Evolutionary conservation across 2,888 invertebrate species (phyloP).

Genomic region (Drosophila neonasuta): DNA sequence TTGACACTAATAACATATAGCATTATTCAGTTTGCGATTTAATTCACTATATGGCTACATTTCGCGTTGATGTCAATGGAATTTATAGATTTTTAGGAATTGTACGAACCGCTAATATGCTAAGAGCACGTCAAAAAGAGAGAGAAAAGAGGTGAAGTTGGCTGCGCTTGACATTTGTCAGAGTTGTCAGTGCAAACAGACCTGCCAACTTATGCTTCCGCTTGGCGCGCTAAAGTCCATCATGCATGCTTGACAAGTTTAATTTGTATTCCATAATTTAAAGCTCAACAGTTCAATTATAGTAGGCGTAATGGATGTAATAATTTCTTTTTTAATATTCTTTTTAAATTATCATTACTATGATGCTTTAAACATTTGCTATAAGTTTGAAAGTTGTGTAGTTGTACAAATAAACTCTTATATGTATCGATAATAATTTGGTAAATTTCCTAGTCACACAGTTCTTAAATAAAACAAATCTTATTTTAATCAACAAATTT

Average conservation of each 20-base stretch:
- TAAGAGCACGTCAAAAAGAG: constrained; percentile 81
- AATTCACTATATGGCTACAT: constrained; percentile 28
- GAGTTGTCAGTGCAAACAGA: constrained; percentile 35
- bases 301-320: too few species aligned
- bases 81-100: constrained; percentile 69
- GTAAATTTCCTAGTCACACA: too few species aligned
- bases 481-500: too few species aligned
- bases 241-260: constrained; percentile 26
- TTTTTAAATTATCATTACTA: too few species aligned
- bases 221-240: constrained; percentile 1
- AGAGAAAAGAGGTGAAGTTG: constrained; percentile 75
- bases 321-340: too few species aligned
- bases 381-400: too few species aligned
- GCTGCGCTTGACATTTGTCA: constrained; percentile 50
- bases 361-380: too few species aligned
- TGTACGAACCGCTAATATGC: constrained; percentile 78
- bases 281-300: too few species aligned
- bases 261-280: too few species aligned
- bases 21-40: constrained; percentile 22
- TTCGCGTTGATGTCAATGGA: constrained; percentile 66
- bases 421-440: too few species aligned
- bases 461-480: too few species aligned
- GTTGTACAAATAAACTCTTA: too few species aligned
- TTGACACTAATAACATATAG: constrained; percentile 23
- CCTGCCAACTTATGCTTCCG: constrained; percentile 53